Evolutionary conservation across 2,888 invertebrate genomes (phyloP), one percentile per base, ranked within the genome.

Genomic region (Synanthedon tipuliformis): DNA sequence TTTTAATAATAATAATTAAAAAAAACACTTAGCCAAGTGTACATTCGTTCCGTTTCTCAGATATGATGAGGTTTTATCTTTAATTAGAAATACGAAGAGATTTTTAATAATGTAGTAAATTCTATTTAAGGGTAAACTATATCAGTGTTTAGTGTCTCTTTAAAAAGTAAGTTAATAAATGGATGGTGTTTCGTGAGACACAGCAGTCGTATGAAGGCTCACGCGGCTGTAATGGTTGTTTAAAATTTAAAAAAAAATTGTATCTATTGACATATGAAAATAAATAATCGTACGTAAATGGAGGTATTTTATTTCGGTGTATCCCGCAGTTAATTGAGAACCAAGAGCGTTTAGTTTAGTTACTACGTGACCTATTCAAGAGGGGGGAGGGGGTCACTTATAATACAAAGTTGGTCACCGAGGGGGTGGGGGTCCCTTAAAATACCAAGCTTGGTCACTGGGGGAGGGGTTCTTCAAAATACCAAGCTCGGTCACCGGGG

Each of bases 251-350:
- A 69, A 68, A 68, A 66, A 62, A 70, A 59, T 68, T 76, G 67
- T 70, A 76, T 77, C 76, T 78, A 77, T 75, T 75, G 62, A 73
- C 61, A 75, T 75, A 72, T 73, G 63, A 69, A 23, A 81, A 81
- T 82, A 81, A 83, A 81, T 81, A 74, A 81, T 76, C 72, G 69
- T 77, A 80, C 64, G 69, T 65, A 68, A 56, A 50, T 34, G 10
- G 23, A 10, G 34, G 10, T 34, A 10, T 34, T 10, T 34, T 10
- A 34, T 34, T 34, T 34, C 34, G 34, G 1, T 34, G 1, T 10
- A 10, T 10, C 10, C 34, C 7, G 10, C 10, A 5, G 7, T 23
- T 23, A 34, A 34, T 34, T 1, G 23, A 23, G 18, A 18, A n/a
- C n/a, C n/a, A n/a, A n/a, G n/a, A n/a, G n/a, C n/a, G n/a, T n/a